Conservation (phyloP, 2,797 vertebrate genomes). For the Cryptoprocta ferox region DNA sequence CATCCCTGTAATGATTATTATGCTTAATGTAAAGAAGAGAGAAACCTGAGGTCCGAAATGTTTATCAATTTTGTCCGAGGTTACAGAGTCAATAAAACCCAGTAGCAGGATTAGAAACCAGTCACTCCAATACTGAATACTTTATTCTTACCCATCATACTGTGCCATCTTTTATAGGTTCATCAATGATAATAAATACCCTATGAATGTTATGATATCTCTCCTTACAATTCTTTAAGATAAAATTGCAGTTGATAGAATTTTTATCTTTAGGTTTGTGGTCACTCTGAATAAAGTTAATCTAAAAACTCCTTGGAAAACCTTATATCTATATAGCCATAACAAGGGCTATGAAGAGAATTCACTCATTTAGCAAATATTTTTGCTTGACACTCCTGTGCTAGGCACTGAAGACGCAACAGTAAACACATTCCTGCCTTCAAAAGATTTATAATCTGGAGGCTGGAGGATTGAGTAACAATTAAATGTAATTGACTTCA, state of each 20-base stretch:
- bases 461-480: not conserved
- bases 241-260: slow-evolving; percentile 8
- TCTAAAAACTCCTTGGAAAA: not conserved
- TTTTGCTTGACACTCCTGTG: not conserved
- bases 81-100: slow-evolving; percentile 15
- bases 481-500: not conserved
- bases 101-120: slow-evolving; percentile 12
- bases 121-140: not conserved
- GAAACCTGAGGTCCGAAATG: not conserved
- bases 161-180: not conserved
- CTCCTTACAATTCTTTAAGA: not conserved
- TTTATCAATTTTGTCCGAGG: slow-evolving; percentile 39
- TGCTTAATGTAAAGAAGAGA: slow-evolving; percentile 26
- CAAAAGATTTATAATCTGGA: not conserved
- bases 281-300: not conserved
- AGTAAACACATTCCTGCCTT: not conserved
- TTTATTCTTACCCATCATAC: not conserved
- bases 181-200: not conserved
- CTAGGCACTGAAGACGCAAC: not conserved
- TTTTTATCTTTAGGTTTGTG: not conserved
- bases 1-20: not conserved
- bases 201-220: not conserved
- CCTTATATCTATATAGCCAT: not conserved
- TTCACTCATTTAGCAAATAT: not conserved
- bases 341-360: not conserved